Percentiles rank a stretch among this genome's conserved stretches.
phyloP scores from a whole-genome alignment of 2,888 invertebrate species.

The Tillus elongatus region DNA sequence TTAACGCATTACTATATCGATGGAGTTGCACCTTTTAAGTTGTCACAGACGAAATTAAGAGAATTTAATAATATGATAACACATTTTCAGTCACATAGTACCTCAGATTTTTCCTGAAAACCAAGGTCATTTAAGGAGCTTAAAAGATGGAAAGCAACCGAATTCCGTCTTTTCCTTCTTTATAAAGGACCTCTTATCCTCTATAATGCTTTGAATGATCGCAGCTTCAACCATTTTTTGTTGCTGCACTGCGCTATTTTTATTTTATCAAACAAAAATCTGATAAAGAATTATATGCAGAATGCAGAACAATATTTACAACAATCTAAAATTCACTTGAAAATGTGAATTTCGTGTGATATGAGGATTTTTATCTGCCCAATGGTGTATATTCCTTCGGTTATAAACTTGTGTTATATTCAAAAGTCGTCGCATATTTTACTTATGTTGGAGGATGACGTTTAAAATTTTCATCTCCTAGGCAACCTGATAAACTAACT shows the following conservation, averaged over 20 bases:
- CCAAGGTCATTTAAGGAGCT: neutral
- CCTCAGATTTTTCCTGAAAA: neutral
- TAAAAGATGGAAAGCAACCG: constrained; percentile 2
- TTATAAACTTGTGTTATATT: no score
- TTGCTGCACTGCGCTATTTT: neutral
- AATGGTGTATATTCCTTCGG: no score
- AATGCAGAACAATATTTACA: no score
- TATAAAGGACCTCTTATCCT: neutral
- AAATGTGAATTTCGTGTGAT: no score
- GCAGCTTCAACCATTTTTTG: neutral
- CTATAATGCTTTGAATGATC: neutral
- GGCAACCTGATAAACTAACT: no score
- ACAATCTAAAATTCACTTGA: no score
- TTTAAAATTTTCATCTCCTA: no score
- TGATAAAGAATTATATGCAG: no score
- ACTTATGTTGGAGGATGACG: no score
- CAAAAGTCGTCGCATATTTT: no score
- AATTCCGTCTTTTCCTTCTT: neutral
- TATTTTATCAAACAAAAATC: constrained; percentile 3
- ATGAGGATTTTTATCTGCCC: no score
- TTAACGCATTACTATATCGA: constrained; percentile 12
- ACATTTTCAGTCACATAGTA: neutral
- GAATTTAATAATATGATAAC: constrained; percentile 1
- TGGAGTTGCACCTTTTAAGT: constrained; percentile 6
- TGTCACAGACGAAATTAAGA: constrained; percentile 13